Conservation (phyloP, 2,113 vertebrate genomes). For the Burhinus bistriatus region DNA sequence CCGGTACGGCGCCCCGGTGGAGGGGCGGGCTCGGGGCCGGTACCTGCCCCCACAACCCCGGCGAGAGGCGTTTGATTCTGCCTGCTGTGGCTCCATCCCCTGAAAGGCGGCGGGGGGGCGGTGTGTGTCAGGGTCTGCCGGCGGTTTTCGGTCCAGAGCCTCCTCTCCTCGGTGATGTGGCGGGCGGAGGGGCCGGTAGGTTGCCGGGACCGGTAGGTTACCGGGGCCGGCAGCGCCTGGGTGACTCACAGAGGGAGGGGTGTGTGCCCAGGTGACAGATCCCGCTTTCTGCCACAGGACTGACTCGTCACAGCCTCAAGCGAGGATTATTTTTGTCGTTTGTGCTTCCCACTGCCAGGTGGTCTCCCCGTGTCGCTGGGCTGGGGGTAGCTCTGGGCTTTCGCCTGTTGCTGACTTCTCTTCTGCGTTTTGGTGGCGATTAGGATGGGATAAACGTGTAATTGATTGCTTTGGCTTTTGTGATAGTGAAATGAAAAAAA, state of each 20-base stretch:
- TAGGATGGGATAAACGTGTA: fast-evolving
- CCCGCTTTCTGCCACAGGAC: fast-evolving
- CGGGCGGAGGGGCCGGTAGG: fast-evolving
- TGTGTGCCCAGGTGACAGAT: fast-evolving
- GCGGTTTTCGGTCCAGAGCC: not conserved
- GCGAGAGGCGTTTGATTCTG: not conserved
- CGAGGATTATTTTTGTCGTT: fast-evolving
- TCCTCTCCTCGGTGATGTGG: not conserved
- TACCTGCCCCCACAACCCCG: not conserved
- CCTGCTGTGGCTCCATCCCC: not conserved
- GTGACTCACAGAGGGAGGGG: fast-evolving
- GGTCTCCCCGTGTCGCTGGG: fast-evolving
- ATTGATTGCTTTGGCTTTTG: fast-evolving
- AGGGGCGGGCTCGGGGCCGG: not conserved
- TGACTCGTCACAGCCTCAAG: not conserved
- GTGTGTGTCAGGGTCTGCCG: not conserved
- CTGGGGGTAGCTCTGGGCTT: fast-evolving
- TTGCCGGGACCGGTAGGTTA: not conserved
- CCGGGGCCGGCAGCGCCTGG: not conserved
- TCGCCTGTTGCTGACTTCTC: not conserved
- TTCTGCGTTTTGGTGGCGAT: fast-evolving
- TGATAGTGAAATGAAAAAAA: fast-evolving
- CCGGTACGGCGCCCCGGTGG: too few species aligned
- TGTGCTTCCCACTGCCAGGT: not conserved
- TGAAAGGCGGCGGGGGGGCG: too few species aligned